Evolutionary conservation across 2,113 vertebrate species (phyloP).

Genomic region (Antennarius striatus): DNA sequence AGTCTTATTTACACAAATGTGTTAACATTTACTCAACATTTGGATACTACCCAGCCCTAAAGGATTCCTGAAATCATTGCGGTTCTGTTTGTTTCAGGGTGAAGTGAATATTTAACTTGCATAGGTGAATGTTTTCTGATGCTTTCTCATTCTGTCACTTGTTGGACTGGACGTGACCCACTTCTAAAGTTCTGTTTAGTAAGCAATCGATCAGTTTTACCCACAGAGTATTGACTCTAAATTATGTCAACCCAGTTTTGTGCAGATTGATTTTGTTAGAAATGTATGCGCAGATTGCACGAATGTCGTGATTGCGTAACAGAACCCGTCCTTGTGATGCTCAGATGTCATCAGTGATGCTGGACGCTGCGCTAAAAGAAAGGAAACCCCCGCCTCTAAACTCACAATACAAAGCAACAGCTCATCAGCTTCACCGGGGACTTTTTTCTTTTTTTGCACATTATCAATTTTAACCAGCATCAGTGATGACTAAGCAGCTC

Average conservation of each 20-base stretch:
- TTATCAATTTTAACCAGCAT: slow-evolving; percentile 28
- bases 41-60: not conserved
- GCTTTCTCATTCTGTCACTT: slow-evolving; percentile 2
- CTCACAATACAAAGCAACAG: slow-evolving; percentile 9
- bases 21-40: not conserved
- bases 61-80: not conserved
- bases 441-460: slow-evolving; percentile 16
- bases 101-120: slow-evolving; percentile 24
- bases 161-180: slow-evolving; percentile 32
- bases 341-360: not conserved
- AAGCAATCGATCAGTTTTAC: slow-evolving; percentile 40
- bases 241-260: slow-evolving; percentile 45
- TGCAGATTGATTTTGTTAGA: slow-evolving; percentile 38
- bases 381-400: not conserved
- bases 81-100: slow-evolving; percentile 7
- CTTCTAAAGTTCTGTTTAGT: slow-evolving; percentile 28
- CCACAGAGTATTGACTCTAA: slow-evolving; percentile 26
- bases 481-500: slow-evolving; percentile 70
- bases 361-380: not conserved
- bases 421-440: slow-evolving; percentile 23
- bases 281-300: slow-evolving; percentile 10
- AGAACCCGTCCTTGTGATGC: slow-evolving; percentile 1
- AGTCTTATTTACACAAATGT: slow-evolving; percentile 3
- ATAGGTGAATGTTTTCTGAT: not conserved
- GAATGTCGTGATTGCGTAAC: slow-evolving; percentile 35